A percentile compares a stretch with the other conserved stretches of the same genome.
Conservation (phyloP, 2,797 vertebrate genomes). For the Harpia harpyja region DNA sequence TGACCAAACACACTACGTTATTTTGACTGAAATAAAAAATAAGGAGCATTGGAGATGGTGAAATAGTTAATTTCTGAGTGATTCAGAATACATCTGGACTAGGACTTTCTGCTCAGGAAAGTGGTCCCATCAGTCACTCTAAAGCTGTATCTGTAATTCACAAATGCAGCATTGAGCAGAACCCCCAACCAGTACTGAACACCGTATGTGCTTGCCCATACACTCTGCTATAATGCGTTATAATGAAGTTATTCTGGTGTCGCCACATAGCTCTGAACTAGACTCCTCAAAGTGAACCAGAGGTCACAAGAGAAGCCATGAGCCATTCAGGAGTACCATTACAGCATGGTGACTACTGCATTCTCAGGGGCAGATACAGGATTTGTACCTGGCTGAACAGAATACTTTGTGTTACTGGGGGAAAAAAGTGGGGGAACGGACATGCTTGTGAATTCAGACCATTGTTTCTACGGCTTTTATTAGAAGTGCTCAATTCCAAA, state of each 20-base stretch:
- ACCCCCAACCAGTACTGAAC: not conserved
- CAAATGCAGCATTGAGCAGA: not conserved
- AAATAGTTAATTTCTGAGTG: not conserved
- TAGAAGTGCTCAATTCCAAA: not conserved
- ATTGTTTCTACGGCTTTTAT: not conserved
- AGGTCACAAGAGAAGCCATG: not conserved
- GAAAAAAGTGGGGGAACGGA: not conserved
- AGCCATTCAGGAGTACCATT: not conserved
- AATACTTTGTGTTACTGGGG: not conserved
- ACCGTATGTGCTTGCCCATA: not conserved
- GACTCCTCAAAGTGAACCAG: not conserved
- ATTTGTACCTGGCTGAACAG: not conserved
- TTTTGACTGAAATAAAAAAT: not conserved
- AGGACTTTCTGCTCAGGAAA: not conserved
- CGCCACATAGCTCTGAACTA: accelerated
- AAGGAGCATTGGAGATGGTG: not conserved
- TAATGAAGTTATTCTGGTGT: not conserved
- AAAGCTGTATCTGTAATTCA: not conserved
- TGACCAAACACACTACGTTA: not conserved
- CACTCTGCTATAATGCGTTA: accelerated
- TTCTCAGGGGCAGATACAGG: not conserved
- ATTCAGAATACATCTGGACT: not conserved
- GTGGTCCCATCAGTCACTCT: not conserved
- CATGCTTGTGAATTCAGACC: not conserved
- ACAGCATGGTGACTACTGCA: not conserved